Conservation (phyloP, 2,113 vertebrate genomes). For the Nettapus auritus region DNA sequence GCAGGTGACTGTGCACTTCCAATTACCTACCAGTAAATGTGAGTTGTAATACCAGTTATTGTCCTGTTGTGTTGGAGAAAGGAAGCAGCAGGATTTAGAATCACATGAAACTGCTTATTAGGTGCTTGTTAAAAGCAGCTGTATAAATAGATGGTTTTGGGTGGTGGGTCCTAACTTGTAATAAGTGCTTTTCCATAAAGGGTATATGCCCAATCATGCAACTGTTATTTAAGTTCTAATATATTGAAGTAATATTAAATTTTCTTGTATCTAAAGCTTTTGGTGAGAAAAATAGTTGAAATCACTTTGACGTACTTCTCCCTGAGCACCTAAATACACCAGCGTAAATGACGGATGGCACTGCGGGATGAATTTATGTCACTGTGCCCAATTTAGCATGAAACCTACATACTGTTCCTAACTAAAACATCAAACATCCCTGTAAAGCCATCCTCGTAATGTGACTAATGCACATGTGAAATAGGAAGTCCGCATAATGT, state of each 20-base stretch:
- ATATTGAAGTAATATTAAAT: background rate
- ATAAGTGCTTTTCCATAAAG: background rate
- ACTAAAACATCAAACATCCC: background rate
- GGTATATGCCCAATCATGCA: background rate
- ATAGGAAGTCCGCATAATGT: background rate
- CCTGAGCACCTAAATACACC: background rate
- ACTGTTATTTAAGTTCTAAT: background rate
- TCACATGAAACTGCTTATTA: background rate
- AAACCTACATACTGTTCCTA: background rate
- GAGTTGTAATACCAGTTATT: background rate
- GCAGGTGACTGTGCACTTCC: background rate
- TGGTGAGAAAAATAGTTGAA: background rate
- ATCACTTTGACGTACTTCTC: background rate
- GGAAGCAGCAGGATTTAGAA: background rate
- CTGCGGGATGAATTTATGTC: background rate
- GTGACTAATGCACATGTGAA: background rate
- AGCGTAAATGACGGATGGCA: background rate
- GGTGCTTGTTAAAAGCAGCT: background rate
- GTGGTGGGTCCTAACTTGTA: background rate
- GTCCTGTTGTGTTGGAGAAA: background rate
- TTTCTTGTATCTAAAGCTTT: background rate
- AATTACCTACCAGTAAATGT: background rate
- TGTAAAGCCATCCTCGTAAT: background rate
- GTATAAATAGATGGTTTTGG: background rate
- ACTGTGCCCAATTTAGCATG: background rate